Base-by-base conservation (phyloP, 1,140 invertebrate genomes). In the Doryteuthis pealeii region DNA sequence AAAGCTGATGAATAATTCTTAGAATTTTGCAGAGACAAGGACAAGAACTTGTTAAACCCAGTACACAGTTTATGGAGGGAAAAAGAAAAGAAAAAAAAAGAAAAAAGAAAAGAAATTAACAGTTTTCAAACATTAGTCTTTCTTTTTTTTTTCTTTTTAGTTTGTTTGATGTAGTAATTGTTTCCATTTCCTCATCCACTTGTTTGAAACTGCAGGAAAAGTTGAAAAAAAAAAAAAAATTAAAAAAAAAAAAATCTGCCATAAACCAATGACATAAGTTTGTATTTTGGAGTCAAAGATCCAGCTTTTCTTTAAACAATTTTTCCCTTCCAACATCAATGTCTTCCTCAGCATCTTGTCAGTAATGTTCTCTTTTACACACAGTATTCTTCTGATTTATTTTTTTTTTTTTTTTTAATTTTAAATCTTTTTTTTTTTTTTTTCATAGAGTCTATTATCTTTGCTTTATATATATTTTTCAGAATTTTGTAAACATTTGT, bases 11-110 rank as follows among this genome's bases (percentile, higher is more conserved):
- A 40, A 40, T 40, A 40, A 40, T 40, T 40, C 35, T 40, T 40
- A 40, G 35, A 40, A 40, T 40, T n/a, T 5, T 10, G 35, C 35
- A 58, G 18, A 58, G 54, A 58, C 54, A 58, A 28, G 54, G 26
- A 58, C 54, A 28, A 58, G 54, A 28, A 58, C 54, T 58, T 58
- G 54, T 58, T 58, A 58, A 58, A 58, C 54, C 54, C 54, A 58
- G 54, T 58, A 58, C 54, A 58, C 54, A 58, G 54, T 58, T 58
- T 58, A 58, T 58, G 54, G 54, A 58, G 54, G 54, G 54, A 58
- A 58, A 58, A 58, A 58, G 22, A 49, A 49, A 22, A 22, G 22
- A 49, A 49, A 49, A 49, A 49, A 49, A 49, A 49, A 49, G 8
- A 49, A 49, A 49, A 58, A 58, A 18, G 15, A 58, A 58, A 58